Base-by-base conservation (phyloP, 2,797 vertebrate species). In the Sciaenops ocellatus region DNA sequence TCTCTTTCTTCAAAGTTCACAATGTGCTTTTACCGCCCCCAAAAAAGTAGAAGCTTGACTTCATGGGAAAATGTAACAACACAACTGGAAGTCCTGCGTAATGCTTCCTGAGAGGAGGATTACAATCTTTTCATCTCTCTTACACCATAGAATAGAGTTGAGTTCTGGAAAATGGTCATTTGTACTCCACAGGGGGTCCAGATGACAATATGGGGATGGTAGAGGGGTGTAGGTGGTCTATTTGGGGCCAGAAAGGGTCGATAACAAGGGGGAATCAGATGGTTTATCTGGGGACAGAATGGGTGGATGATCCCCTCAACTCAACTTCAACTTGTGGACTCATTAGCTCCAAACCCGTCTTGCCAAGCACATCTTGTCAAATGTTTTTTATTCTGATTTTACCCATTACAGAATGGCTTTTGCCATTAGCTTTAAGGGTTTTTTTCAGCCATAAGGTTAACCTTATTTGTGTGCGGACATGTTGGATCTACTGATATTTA, bases 41-140 rank as follows among this genome's bases (percentile, higher is more conserved):
- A 11, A 38, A 47, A 76, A 85, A 66, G 68, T 54, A 69, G 42
- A 82, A 72, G 77, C 42, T 83, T 71, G 57, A 71, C 77, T 79
- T 86, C 80, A 88, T 88, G 82, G 86, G 81, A 91, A 89, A 87
- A 87, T 89, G 82, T 79, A 92, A 83, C 82, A 63, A 15, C 75
- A 22, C 78, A 62, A 76, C 72, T 88, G 51, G 77, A 76, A 83
- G 76, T 71, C 73, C 62, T 78, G 47, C 34, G 18, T 79, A 71
- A 79, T 72, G 59, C 70, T 81, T 77, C 78, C 66, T 86, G 20
- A 20, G 16, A 79, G 78, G 60, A 74, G 71, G 82, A 83, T 83
- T 73, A 65, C 62, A 52, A 48, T 85, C 63, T 71, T 68, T 86
- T 78, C 68, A 74, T 85, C 79, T 82, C 42, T 47, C 34, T 79